These are phyloP conservation scores for Actinostola sp. DNA, from an alignment of 92 coral and sea anemone species.

Conservation along the genomic window DNA sequence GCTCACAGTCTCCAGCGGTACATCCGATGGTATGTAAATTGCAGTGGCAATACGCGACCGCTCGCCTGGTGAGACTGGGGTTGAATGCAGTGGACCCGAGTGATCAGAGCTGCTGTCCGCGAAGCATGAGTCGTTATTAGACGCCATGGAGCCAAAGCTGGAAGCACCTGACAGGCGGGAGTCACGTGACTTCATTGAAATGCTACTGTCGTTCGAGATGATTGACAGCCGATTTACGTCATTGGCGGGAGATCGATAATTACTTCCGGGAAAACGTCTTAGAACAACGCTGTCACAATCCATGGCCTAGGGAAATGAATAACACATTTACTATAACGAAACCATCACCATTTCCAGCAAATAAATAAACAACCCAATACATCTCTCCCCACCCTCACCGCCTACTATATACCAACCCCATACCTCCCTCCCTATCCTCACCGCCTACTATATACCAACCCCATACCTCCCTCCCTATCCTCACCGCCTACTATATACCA, in stretches of 20 bases:
- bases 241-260: constrained; percentile 25
- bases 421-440: too few relatives aligned
- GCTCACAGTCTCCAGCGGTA: constrained; percentile 60
- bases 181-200: constrained; percentile 69
- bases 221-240: constrained; percentile 78
- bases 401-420: too few relatives aligned
- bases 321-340: neutral
- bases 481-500: too few relatives aligned
- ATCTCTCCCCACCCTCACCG: too few relatives aligned
- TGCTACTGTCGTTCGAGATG: constrained; percentile 85
- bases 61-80: constrained; percentile 43
- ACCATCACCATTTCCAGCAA: too few relatives aligned
- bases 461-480: too few relatives aligned
- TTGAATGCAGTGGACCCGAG: constrained; percentile 65
- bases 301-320: neutral
- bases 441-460: too few relatives aligned
- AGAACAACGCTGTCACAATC: constrained; percentile 50
- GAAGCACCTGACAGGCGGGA: constrained; percentile 75
- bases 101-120: constrained; percentile 88
- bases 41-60: constrained; percentile 64
- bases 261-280: constrained; percentile 44
- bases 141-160: constrained; percentile 85
- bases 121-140: constrained; percentile 78
- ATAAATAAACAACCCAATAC: too few relatives aligned
- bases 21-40: constrained; percentile 67